phyloP scores from a whole-genome alignment of 2,888 invertebrate species.

The Microplitis manilae region DNA sequence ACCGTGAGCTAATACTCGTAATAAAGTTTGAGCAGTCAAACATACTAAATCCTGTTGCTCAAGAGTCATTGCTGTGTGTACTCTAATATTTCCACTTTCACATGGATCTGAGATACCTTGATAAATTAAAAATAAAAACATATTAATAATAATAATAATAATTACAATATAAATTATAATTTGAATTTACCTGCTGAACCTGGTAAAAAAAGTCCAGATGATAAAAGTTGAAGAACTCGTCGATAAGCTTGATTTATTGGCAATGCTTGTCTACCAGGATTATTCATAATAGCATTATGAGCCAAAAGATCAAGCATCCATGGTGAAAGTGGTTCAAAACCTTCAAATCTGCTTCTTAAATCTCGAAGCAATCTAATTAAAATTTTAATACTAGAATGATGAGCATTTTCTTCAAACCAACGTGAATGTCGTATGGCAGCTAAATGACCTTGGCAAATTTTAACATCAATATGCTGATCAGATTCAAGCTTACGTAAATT shows the following conservation, averaged over 20 bases:
- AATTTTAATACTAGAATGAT: conserved; percentile 96
- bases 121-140: conserved; percentile 9
- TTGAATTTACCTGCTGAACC: conserved; percentile 82
- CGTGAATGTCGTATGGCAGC: conserved; percentile 95
- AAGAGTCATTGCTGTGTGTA: conserved; percentile 91
- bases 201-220: conserved; percentile 95
- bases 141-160: conserved; percentile 11
- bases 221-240: conserved; percentile 90
- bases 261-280: conserved; percentile 92
- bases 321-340: conserved; percentile 91
- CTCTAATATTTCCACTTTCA: conserved; percentile 89
- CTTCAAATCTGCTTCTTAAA: conserved; percentile 89
- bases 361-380: conserved; percentile 95
- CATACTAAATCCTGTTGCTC: conserved; percentile 96
- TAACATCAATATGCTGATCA: conserved; percentile 81
- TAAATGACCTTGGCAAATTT: conserved; percentile 79
- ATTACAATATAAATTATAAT: not conserved
- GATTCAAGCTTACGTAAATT: conserved; percentile 95
- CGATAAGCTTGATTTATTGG: conserved; percentile 91
- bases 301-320: conserved; percentile 98
- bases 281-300: conserved; percentile 97
- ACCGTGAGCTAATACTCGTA: conserved; percentile 92
- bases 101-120: conserved; percentile 90
- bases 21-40: conserved; percentile 92
- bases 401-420: conserved; percentile 99